These are phyloP conservation scores for Gryllus longicercus DNA, from an alignment of 2,888 invertebrate species.

Conservation along the genomic window DNA sequence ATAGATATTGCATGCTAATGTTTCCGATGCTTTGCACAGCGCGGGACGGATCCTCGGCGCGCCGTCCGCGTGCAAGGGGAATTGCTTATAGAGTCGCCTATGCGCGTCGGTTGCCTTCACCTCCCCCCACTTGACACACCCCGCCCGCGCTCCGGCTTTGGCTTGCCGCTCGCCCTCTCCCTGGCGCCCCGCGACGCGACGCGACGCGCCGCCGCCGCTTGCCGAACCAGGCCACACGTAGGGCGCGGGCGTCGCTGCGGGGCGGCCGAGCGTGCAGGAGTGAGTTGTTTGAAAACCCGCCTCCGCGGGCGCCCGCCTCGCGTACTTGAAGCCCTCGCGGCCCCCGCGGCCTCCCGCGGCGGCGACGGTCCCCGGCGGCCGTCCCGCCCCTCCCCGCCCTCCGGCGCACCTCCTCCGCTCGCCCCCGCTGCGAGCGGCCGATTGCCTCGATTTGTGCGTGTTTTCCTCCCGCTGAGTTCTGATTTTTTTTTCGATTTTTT, in stretches of 20 bases:
- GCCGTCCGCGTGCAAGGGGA: neutral
- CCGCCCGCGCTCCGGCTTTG: neutral
- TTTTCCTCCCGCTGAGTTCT: constrained; percentile 5
- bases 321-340: neutral
- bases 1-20: constrained; percentile 17
- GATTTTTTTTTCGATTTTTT: neutral
- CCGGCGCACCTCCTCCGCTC: neutral
- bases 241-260: too few relatives aligned
- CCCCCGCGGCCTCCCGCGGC: neutral
- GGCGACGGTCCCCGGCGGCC: neutral
- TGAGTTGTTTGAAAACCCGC: constrained; percentile 10
- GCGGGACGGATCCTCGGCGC: too few relatives aligned
- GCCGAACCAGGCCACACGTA: neutral
- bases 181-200: neutral
- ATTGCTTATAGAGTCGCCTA: neutral
- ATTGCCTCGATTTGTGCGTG: constrained; percentile 1
- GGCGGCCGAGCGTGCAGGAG: neutral
- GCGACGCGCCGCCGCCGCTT: neutral
- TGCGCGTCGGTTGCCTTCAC: too few relatives aligned
- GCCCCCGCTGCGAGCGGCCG: neutral
- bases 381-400: neutral
- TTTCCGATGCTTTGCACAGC: neutral
- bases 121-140: neutral
- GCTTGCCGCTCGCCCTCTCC: neutral
- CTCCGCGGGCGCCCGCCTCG: neutral